Evolutionary conservation across 2,113 vertebrate genomes (phyloP), one percentile per base, ranked within the genome.

Genomic region (Centropristis striata): DNA sequence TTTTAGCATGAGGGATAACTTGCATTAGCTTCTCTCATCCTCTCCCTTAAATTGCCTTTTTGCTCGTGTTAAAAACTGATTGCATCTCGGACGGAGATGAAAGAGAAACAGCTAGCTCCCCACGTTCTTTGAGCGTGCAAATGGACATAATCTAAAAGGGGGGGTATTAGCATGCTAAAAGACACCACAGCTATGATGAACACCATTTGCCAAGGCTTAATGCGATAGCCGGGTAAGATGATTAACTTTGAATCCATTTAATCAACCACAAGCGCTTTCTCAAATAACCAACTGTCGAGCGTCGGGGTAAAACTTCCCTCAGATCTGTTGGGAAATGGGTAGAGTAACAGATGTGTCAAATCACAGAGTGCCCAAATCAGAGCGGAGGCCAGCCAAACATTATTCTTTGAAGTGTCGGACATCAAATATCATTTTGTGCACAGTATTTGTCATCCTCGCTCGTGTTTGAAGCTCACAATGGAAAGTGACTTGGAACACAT

Each of bases 241-340:
- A 94, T 92, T 92, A 92, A 91, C 92, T 93, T 86, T 88, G 82
- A 90, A 92, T 93, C 89, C 83, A 86, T 92, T 93, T 93, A 92
- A 94, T 93, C 92, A 92, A 87, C 80, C 67, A 73, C 86, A 54
- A 79, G 83, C 69, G 54, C 80, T 83, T 80, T 75, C 27, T 87
- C 86, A 91, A 88, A 90, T 85, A 86, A 85, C 85, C 75, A 84
- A 86, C 86, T 86, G 86, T 87, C 83, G 84, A 6, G 25, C 25
- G 20, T 64, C 42, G 67, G 82, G 63, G 67, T 79, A 69, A 83
- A 89, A 87, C 75, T 67, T 85, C 80, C 57, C 66, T 90, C 83
- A 75, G 78, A 92, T 91, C 78, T 79, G 75, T 60, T 44, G 75
- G 77, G 69, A 55, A 84, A 68, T 51, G 74, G 42, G 27, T 1